A percentile compares a stretch with the other conserved stretches of the same genome.
These are phyloP conservation scores for Hipposideros armiger DNA, from an alignment of 2,113 vertebrate species.

Conservation along the genomic window DNA sequence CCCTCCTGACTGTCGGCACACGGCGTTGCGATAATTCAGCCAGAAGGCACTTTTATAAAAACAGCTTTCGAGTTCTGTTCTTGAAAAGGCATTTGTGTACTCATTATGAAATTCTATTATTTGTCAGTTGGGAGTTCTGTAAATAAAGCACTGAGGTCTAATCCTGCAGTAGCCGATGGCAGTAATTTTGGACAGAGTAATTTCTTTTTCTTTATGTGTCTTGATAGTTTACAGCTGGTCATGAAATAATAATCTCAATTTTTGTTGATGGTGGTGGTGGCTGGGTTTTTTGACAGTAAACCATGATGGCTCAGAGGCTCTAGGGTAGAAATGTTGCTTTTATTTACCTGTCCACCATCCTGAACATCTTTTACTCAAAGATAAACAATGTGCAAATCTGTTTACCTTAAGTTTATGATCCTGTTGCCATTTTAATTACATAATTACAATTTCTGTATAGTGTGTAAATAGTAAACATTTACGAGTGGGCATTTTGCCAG, in stretches of 20 bases:
- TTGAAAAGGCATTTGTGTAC: conserved; percentile 86
- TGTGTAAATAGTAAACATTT: not conserved
- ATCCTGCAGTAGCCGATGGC: conserved; percentile 80
- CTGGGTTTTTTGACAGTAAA: not conserved
- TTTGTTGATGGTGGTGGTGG: not conserved
- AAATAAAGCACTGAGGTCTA: conserved; percentile 86
- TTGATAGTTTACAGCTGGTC: conserved; percentile 66
- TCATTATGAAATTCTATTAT: conserved; percentile 85
- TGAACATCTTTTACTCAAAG: not conserved
- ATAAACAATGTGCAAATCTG: not conserved
- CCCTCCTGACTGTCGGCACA: conserved; percentile 85
- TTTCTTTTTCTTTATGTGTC: conserved; percentile 59
- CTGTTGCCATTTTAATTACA: not conserved
- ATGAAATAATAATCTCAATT: not conserved
- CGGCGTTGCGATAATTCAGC: conserved; percentile 86
- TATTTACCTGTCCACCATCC: not conserved
- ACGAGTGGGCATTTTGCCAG: not conserved
- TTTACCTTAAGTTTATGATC: not conserved
- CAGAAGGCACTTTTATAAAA: conserved; percentile 87
- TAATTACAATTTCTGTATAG: not conserved
- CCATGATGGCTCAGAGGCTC: conserved; percentile 19
- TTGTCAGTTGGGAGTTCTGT: conserved; percentile 86
- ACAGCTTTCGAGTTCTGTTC: conserved; percentile 87
- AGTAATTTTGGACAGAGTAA: conserved; percentile 68
- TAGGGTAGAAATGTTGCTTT: conserved; percentile 52